Conservation (phyloP, 1,140 invertebrate genomes). For the Proales similis region DNA sequence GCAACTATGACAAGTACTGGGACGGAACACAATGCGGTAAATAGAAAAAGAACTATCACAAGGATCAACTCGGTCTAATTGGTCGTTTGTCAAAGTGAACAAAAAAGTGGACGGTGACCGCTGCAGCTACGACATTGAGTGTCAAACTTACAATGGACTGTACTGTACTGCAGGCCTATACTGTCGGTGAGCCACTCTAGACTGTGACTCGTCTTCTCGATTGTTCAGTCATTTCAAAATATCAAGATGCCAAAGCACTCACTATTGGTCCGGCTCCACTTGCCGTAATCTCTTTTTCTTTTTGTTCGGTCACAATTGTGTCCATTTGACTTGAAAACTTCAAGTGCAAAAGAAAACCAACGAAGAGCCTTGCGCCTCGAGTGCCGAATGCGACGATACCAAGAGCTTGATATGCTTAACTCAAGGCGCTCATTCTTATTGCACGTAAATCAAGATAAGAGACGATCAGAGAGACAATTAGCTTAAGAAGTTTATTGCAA, state of each 20-base stretch:
- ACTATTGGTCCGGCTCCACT: not conserved
- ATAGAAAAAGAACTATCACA: too few relatives aligned
- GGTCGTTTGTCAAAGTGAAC: too few relatives aligned
- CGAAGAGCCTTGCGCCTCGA: not conserved
- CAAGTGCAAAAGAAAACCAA: not conserved
- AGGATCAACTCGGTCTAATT: too few relatives aligned
- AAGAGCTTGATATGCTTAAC: not conserved
- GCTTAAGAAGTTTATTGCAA: too few relatives aligned
- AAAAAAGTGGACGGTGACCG: too few relatives aligned
- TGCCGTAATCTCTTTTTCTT: not conserved
- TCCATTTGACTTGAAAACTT: not conserved
- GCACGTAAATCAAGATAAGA: not conserved
- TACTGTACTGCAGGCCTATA: not conserved
- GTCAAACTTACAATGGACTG: not conserved
- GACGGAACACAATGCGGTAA: too few relatives aligned
- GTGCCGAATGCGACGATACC: not conserved
- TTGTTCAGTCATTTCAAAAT: not conserved
- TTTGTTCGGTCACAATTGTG: not conserved
- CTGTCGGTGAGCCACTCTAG: not conserved
- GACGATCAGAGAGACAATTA: too few relatives aligned
- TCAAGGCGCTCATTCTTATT: not conserved
- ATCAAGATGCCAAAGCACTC: not conserved
- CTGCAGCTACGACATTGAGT: not conserved
- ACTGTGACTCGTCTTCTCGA: not conserved
- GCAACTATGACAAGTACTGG: too few relatives aligned